phyloP scores from a whole-genome alignment of 2,888 invertebrate genomes.

The Glyphotaelius pellucidus region DNA sequence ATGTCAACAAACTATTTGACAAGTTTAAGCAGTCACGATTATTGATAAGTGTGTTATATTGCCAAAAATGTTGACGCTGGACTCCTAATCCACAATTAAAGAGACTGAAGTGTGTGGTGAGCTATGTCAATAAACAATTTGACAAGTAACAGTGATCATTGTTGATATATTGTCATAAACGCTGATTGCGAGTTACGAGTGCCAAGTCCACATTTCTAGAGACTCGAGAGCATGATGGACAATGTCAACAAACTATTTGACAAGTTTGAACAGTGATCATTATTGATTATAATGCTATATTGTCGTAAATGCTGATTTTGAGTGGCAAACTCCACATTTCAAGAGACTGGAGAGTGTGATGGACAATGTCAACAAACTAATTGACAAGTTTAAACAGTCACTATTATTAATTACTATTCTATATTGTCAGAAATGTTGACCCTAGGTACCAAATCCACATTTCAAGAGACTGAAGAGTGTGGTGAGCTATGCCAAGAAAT shows the following conservation, averaged over 20 bases:
- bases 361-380: too few relatives aligned
- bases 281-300: background rate
- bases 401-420: too few relatives aligned
- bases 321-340: too few relatives aligned
- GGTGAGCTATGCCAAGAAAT: background rate
- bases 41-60: too few relatives aligned
- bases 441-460: too few relatives aligned
- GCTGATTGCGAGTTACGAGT: background rate
- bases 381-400: too few relatives aligned
- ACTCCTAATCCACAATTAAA: background rate
- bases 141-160: background rate
- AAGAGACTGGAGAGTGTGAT: too few relatives aligned
- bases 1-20: background rate
- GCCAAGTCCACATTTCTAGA: background rate
- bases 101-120: background rate
- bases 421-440: too few relatives aligned
- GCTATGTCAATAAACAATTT: background rate
- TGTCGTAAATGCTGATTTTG: background rate
- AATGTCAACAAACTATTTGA: background rate
- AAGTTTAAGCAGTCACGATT: too few relatives aligned
- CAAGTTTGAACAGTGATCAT: background rate
- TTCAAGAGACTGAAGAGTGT: too few relatives aligned
- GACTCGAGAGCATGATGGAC: background rate
- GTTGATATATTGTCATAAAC: too few relatives aligned
- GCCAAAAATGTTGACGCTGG: too few relatives aligned